Conservation (phyloP, 1,140 invertebrate genomes). For the Gryon sp. region DNA sequence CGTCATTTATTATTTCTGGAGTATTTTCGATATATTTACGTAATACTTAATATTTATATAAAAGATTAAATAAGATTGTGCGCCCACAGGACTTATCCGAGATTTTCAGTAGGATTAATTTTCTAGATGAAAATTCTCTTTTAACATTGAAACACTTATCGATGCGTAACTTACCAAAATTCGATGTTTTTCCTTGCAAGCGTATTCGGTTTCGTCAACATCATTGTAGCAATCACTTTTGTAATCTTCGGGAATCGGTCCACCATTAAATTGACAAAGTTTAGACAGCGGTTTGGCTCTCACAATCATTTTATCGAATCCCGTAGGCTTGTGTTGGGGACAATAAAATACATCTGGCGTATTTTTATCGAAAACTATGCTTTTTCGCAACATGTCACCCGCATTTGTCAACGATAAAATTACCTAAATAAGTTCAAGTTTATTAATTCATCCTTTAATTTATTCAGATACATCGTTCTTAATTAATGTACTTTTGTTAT, state of each 20-base stretch:
- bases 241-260: constrained; percentile 85
- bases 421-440: constrained; percentile 42
- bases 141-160: too few relatives aligned
- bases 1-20: too few relatives aligned
- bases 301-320: constrained; percentile 84
- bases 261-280: constrained; percentile 88
- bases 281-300: constrained; percentile 85
- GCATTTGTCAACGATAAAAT: constrained; percentile 72
- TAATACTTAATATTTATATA: too few relatives aligned
- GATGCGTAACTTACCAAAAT: constrained; percentile 84
- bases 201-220: constrained; percentile 89
- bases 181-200: constrained; percentile 90
- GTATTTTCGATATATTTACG: too few relatives aligned
- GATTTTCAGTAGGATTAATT: too few relatives aligned
- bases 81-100: too few relatives aligned
- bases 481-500: too few relatives aligned
- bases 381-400: constrained; percentile 89
- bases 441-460: constrained; percentile 7
- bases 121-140: constrained; percentile 5
- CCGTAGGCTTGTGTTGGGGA: constrained; percentile 87
- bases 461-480: background rate
- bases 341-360: constrained; percentile 92
- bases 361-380: constrained; percentile 90
- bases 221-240: constrained; percentile 91
- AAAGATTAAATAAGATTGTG: too few relatives aligned